phyloP scores from a whole-genome alignment of 2,888 invertebrate genomes.

The Trissolcus brochymenae region DNA sequence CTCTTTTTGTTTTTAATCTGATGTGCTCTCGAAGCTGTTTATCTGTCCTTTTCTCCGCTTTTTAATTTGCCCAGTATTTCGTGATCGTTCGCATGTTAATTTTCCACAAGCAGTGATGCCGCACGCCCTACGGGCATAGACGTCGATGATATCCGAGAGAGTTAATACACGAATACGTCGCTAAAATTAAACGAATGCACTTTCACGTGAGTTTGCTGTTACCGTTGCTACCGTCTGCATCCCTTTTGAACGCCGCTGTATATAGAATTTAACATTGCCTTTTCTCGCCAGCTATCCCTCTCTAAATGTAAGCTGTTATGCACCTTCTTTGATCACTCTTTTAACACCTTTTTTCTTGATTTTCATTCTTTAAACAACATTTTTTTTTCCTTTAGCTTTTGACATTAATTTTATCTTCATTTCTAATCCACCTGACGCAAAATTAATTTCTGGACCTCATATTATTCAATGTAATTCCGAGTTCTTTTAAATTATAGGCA shows the following conservation, averaged over 20 bases:
- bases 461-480: no score
- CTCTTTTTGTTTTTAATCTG: slow-evolving; percentile 57
- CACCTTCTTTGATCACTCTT: slow-evolving; percentile 23
- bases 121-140: slow-evolving; percentile 69
- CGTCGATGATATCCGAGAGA: slow-evolving; percentile 69
- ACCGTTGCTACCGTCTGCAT: slow-evolving; percentile 30
- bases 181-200: slow-evolving; percentile 59
- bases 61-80: slow-evolving; percentile 71
- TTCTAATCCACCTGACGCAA: no score
- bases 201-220: slow-evolving; percentile 48
- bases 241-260: slow-evolving; percentile 28
- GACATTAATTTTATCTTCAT: no score
- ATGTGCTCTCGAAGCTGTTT: slow-evolving; percentile 39
- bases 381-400: no score
- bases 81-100: slow-evolving; percentile 74
- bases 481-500: no score
- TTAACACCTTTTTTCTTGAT: background rate
- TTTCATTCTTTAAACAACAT: no score
- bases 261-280: slow-evolving; percentile 2
- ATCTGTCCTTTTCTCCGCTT: slow-evolving; percentile 57
- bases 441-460: no score
- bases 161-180: slow-evolving; percentile 57
- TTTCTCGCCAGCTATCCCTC: background rate
- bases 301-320: slow-evolving; percentile 7
- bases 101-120: slow-evolving; percentile 71